phyloP scores from a whole-genome alignment of 2,113 vertebrate species.

The Haplochromis vanheusdeni region DNA sequence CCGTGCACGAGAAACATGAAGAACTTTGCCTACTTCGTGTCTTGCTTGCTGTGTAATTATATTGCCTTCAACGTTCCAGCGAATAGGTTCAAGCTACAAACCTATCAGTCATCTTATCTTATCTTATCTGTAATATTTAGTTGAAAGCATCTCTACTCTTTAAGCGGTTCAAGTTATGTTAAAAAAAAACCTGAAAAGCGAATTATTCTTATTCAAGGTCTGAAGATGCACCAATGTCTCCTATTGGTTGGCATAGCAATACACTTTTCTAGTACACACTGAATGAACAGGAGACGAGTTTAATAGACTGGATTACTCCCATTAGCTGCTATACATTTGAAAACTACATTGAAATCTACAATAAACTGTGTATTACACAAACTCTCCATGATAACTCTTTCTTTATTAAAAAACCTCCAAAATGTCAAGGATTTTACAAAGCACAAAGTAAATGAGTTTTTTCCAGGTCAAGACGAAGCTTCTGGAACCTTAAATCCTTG shows the following conservation, averaged over 20 bases:
- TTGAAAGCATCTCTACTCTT: not conserved
- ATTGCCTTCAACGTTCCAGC: no score
- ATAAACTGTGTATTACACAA: not conserved
- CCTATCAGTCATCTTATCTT: no score
- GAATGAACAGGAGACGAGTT: not conserved
- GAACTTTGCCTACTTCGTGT: no score
- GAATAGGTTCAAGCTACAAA: no score
- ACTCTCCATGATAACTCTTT: not conserved
- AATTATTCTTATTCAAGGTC: not conserved
- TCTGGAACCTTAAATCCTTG: not conserved
- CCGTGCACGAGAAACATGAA: no score
- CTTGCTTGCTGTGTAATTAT: no score
- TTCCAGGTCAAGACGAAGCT: not conserved
- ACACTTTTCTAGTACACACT: not conserved
- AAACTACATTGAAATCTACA: not conserved
- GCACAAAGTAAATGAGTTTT: not conserved
- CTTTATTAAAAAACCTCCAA: not conserved
- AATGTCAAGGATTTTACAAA: not conserved
- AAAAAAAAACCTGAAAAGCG: fast-evolving
- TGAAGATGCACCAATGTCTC: not conserved
- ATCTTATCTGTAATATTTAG: not conserved
- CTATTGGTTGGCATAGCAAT: not conserved
- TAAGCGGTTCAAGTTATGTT: not conserved
- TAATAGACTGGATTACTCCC: not conserved
- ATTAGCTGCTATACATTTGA: not conserved